Conservation (phyloP, 2,797 vertebrate genomes). For the Urophycis tenuis region DNA sequence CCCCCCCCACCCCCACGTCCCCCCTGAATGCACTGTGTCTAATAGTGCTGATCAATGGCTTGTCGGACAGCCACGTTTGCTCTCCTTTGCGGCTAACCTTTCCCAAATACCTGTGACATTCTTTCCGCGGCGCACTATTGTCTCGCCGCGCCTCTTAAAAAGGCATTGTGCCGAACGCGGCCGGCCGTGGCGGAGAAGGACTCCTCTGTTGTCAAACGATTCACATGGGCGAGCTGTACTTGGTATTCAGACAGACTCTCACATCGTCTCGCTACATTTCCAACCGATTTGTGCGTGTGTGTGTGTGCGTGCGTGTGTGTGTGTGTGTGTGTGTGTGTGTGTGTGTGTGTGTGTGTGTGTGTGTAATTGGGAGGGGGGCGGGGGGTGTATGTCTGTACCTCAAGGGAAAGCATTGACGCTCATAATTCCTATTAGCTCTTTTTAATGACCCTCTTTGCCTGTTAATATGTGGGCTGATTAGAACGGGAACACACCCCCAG, state of each 20-base stretch:
- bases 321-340: too few relatives aligned
- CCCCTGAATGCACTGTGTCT: slow-evolving; percentile 6
- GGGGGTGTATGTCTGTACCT: slow-evolving; percentile 15
- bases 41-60: slow-evolving; percentile 39
- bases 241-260: slow-evolving; percentile 42
- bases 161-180: slow-evolving; percentile 47
- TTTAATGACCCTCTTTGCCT: slow-evolving; percentile 44
- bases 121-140: slow-evolving; percentile 31
- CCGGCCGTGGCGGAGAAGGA: slow-evolving; percentile 39
- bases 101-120: slow-evolving; percentile 49
- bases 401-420: slow-evolving; percentile 39
- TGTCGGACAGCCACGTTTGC: slow-evolving; percentile 26
- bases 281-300: slow-evolving; percentile 22
- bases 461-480: slow-evolving; percentile 1
- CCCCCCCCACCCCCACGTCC: too few relatives aligned
- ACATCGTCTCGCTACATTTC: slow-evolving; percentile 46
- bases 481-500: neutral
- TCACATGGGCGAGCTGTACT: slow-evolving; percentile 45
- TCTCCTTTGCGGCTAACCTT: slow-evolving; percentile 50
- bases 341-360: neutral
- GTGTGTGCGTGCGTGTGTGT: slow-evolving; percentile 1
- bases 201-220: slow-evolving; percentile 51
- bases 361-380: neutral
- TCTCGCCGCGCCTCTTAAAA: slow-evolving; percentile 31
- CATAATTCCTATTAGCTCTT: slow-evolving; percentile 53